Conservation (phyloP, 2,888 invertebrate genomes). For the Gymnoscelis rufifasciata region DNA sequence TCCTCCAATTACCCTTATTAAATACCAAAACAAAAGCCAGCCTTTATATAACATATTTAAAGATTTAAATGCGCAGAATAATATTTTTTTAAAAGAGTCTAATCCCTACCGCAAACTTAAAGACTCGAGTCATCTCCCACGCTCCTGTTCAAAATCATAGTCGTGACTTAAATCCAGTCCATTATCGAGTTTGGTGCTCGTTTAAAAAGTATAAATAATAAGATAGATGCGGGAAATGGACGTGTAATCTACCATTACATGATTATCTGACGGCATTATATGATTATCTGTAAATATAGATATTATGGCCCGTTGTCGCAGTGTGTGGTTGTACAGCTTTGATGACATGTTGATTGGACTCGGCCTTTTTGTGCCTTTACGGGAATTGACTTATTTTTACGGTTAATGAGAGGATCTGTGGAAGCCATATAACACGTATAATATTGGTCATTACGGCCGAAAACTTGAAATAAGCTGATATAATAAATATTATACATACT, state of each 20-base stretch:
- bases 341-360: slow-evolving; percentile 17
- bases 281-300: slow-evolving; percentile 73
- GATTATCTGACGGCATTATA: slow-evolving; percentile 18
- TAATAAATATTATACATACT: too few species aligned
- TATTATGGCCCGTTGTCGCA: slow-evolving; percentile 45
- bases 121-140: slow-evolving; percentile 32
- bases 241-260: slow-evolving; percentile 61
- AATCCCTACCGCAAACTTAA: too few species aligned
- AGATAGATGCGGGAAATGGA: slow-evolving; percentile 63
- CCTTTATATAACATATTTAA: too few species aligned
- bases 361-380: slow-evolving; percentile 3
- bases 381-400: background rate
- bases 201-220: slow-evolving; percentile 75
- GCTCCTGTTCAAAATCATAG: slow-evolving; percentile 38
- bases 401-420: too few species aligned
- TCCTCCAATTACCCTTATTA: too few species aligned
- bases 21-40: too few species aligned
- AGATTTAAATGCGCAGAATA: too few species aligned
- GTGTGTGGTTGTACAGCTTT: slow-evolving; percentile 35
- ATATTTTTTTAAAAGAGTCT: too few species aligned
- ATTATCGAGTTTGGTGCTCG: slow-evolving; percentile 71
- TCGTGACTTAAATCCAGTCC: slow-evolving; percentile 59
- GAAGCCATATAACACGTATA: too few species aligned
- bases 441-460: too few species aligned
- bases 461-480: too few species aligned